phyloP scores from a whole-genome alignment of 2,888 invertebrate genomes.

The Linnaemya tessellans region DNA sequence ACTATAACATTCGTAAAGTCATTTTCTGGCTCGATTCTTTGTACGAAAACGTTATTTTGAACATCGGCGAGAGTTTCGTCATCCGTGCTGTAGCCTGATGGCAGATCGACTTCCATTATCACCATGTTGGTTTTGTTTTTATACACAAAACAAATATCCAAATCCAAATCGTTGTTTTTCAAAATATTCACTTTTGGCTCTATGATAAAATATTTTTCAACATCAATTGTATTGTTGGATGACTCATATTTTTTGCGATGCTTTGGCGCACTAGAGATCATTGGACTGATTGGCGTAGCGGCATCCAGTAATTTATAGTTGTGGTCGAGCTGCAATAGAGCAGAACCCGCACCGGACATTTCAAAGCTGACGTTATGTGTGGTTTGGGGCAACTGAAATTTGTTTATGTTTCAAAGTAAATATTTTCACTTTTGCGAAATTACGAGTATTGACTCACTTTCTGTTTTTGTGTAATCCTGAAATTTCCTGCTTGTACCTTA shows the following conservation, averaged over 20 bases:
- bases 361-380: constrained; percentile 14
- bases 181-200: constrained; percentile 6
- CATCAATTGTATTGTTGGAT: not conserved
- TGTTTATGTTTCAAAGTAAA: too few relatives aligned
- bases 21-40: not conserved
- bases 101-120: constrained; percentile 92
- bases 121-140: constrained; percentile 22
- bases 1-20: not conserved
- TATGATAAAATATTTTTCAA: constrained; percentile 20
- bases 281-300: not conserved
- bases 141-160: constrained; percentile 36
- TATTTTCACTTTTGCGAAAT: too few relatives aligned
- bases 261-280: not conserved
- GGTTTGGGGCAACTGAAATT: constrained; percentile 17
- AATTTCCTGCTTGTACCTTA: constrained; percentile 2
- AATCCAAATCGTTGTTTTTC: constrained; percentile 12
- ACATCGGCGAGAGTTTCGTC: constrained; percentile 27
- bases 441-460: not conserved
- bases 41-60: constrained; percentile 17
- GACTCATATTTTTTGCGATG: not conserved
- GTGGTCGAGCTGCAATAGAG: constrained; percentile 30
- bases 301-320: constrained; percentile 21
- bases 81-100: constrained; percentile 89
- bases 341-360: constrained; percentile 10
- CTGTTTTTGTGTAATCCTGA: not conserved